phyloP scores from a whole-genome alignment of 1,140 invertebrate genomes.

The Gryon sp. region DNA sequence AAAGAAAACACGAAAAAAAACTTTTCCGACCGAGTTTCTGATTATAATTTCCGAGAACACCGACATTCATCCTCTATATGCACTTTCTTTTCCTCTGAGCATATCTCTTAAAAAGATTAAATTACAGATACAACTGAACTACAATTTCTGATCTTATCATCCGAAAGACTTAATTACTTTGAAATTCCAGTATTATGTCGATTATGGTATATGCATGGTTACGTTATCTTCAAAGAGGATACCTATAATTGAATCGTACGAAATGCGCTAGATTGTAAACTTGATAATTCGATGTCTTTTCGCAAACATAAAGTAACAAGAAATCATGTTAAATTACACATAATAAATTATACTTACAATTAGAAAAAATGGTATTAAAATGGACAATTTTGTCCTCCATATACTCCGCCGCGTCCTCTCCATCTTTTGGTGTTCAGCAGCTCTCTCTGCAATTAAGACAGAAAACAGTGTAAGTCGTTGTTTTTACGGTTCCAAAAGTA shows the following conservation, averaged over 20 bases:
- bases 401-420: conserved; percentile 76
- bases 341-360: conserved; percentile 71
- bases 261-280: too few relatives aligned
- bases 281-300: too few relatives aligned
- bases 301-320: too few relatives aligned
- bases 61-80: conserved; percentile 33
- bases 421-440: conserved; percentile 69
- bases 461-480: conserved; percentile 54
- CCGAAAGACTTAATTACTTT: conserved; percentile 36
- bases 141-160: conserved; percentile 39
- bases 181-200: conserved; percentile 17
- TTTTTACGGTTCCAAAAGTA: conserved; percentile 37
- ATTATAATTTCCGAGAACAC: conserved; percentile 26
- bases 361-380: conserved; percentile 71
- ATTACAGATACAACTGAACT: conserved; percentile 27
- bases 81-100: conserved; percentile 44
- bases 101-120: conserved; percentile 46
- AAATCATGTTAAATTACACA: not conserved
- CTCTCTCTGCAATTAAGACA: conserved; percentile 73
- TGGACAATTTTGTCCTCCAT: conserved; percentile 70
- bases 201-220: too few relatives aligned
- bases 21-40: conserved; percentile 15
- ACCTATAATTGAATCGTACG: too few relatives aligned
- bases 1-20: conserved; percentile 9
- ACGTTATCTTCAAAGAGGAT: too few relatives aligned